A percentile compares a stretch with the other conserved stretches of the same genome.
Evolutionary conservation across 1,140 invertebrate species (phyloP).

Genomic region (Aethina tumida): DNA sequence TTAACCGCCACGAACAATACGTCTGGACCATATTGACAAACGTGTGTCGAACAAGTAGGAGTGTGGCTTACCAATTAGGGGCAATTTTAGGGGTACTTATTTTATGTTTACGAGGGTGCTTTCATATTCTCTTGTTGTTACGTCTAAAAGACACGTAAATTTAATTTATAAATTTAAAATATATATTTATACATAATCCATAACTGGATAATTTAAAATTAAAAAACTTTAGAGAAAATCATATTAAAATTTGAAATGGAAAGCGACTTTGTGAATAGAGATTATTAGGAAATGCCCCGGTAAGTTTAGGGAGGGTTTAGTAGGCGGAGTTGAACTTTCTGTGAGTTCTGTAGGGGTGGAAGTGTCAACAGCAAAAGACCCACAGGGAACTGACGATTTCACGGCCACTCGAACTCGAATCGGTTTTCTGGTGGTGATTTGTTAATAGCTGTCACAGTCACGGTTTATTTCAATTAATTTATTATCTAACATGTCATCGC

Average conservation of each 20-base stretch:
- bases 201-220: constrained; percentile 10
- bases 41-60: constrained; percentile 26
- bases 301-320: no score
- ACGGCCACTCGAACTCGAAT: constrained; percentile 19
- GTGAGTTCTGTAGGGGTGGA: constrained; percentile 16
- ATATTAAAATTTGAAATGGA: no score
- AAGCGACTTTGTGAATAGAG: no score
- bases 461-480: constrained; percentile 16
- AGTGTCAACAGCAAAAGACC: constrained; percentile 19
- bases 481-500: constrained; percentile 7
- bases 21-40: constrained; percentile 31
- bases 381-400: constrained; percentile 22
- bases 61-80: constrained; percentile 33
- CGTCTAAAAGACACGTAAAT: constrained; percentile 1
- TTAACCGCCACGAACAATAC: constrained; percentile 27
- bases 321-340: constrained; percentile 3
- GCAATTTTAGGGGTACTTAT: constrained; percentile 21
- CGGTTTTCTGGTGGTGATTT: constrained; percentile 15
- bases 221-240: background rate
- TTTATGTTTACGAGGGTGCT: constrained; percentile 9
- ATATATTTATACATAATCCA: constrained; percentile 14
- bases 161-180: constrained; percentile 10
- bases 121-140: background rate
- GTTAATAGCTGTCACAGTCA: constrained; percentile 15
- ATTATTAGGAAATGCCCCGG: no score